Conservation (phyloP, 2,113 vertebrate species). For the Ciconia maguari region DNA sequence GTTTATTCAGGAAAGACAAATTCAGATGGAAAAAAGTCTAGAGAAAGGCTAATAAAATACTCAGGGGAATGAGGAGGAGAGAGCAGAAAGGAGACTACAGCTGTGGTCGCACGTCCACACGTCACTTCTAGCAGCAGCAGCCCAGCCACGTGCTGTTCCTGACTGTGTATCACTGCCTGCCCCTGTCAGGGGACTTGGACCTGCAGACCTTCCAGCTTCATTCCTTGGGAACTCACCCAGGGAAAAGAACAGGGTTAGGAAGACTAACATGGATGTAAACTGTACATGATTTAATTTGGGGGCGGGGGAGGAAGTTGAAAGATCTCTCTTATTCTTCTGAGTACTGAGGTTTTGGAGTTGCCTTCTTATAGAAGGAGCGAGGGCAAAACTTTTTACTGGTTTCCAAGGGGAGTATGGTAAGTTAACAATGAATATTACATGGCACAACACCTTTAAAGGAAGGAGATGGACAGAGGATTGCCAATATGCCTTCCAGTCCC, state of each 20-base stretch:
- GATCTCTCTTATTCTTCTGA: neutral
- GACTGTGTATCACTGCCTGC: neutral
- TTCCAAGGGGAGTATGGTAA: neutral
- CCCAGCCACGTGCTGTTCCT: rapidly evolving
- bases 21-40: neutral
- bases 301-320: neutral
- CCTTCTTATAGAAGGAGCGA: neutral
- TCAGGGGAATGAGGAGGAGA: neutral
- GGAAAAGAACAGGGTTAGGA: neutral
- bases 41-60: neutral
- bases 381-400: neutral
- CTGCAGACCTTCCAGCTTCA: neutral
- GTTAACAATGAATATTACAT: neutral
- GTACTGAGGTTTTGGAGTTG: neutral
- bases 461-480: neutral
- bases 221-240: neutral
- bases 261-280: neutral
- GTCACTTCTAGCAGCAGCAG: neutral
- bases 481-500: neutral
- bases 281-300: neutral
- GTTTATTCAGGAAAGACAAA: neutral
- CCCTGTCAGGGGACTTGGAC: neutral
- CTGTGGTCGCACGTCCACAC: rapidly evolving
- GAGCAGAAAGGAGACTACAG: neutral
- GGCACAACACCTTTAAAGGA: neutral